Conservation (phyloP, 2,113 vertebrate species). For the Eptesicus fuscus region DNA sequence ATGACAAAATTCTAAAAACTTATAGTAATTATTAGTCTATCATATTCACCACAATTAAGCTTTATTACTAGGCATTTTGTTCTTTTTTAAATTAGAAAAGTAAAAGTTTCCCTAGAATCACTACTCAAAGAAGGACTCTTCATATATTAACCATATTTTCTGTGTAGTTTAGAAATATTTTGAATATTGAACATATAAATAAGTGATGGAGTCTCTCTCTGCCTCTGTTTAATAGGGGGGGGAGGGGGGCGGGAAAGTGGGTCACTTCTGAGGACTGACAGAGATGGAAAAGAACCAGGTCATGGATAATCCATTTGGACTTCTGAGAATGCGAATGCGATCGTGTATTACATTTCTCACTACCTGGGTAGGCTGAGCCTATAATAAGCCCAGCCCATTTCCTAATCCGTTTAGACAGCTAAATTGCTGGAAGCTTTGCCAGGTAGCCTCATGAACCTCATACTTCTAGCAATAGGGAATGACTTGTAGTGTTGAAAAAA, state of each 20-base stretch:
- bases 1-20: background rate
- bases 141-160: slow-evolving; percentile 10
- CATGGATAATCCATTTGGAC: background rate
- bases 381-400: background rate
- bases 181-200: background rate
- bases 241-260: background rate
- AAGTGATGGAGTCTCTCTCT: background rate
- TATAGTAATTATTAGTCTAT: background rate
- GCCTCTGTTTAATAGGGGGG: background rate
- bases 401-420: slow-evolving; percentile 24
- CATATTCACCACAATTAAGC: background rate
- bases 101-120: background rate
- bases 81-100: background rate
- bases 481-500: background rate
- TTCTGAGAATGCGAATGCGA: background rate
- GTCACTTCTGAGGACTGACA: background rate
- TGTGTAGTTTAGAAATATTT: too few species aligned
- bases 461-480: background rate
- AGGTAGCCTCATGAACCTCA: background rate
- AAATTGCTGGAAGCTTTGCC: background rate
- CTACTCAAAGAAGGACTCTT: background rate
- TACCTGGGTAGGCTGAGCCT: background rate
- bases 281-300: background rate
- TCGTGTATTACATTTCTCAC: background rate
- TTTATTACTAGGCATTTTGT: slow-evolving; percentile 21